Conservation (phyloP, 2,888 invertebrate genomes). For the Coelogynopora nodosa region DNA sequence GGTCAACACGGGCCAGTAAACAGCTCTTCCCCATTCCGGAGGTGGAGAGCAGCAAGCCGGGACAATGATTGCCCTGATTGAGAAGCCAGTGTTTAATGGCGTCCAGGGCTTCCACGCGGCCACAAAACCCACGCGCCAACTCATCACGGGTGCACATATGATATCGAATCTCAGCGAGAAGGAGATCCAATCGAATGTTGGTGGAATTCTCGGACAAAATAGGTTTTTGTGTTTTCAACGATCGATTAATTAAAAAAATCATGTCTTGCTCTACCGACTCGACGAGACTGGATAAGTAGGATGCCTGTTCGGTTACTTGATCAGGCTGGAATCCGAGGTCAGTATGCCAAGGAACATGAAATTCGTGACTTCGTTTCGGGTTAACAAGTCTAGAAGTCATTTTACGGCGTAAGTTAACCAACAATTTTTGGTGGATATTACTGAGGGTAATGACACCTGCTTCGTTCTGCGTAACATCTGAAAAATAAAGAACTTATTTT, state of each 20-base stretch:
- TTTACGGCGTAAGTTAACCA: neutral
- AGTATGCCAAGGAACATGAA: neutral
- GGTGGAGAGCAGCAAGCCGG: conserved; percentile 46
- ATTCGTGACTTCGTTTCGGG: neutral
- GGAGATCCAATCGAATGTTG: neutral
- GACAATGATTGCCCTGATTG: neutral
- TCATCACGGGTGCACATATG: neutral
- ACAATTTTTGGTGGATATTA: neutral
- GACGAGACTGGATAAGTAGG: neutral
- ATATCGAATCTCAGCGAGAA: neutral
- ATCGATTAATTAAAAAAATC: neutral
- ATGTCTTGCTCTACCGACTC: neutral
- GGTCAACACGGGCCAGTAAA: conserved; percentile 47
- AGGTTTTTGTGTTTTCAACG: neutral
- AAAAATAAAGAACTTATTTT: no score
- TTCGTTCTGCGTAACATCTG: neutral
- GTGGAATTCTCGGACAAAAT: neutral
- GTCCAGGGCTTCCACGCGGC: conserved; percentile 46
- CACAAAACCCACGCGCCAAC: conserved; percentile 46
- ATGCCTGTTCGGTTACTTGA: neutral
- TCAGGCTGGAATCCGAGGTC: neutral
- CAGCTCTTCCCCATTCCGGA: conserved; percentile 50
- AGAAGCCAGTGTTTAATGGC: conserved; percentile 42
- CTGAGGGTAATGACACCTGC: neutral
- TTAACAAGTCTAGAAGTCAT: neutral